Evolutionary conservation across 2,888 invertebrate genomes (phyloP), one percentile per base, ranked within the genome.

Genomic region (Formica aserva): DNA sequence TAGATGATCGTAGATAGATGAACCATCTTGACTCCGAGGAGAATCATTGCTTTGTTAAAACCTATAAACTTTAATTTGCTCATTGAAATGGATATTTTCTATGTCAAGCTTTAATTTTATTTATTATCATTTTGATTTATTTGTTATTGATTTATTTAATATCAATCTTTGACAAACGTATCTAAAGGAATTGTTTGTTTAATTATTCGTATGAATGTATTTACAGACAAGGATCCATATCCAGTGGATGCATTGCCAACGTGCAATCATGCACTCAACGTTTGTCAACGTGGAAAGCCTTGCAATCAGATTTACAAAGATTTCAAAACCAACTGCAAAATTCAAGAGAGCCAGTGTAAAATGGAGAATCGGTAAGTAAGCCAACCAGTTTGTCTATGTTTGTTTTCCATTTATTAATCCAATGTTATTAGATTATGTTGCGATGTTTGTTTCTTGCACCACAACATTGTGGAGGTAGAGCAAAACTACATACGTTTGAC

Each of bases 301-400:
- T 98, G 98, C 95, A 96, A 97, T 90, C 97, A 97, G 92, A 96
- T 98, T 85, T 98, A 97, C 95, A 97, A 98, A 92, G 97, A 98
- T 92, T 98, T 98, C 96, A 98, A 98, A 96, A 96, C 96, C 89
- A 97, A 97, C 94, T 98, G 98, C 96, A 98, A 98, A 95, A 97
- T 97, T 88, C 96, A 97, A 88, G 98, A 98, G 92, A 97, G 97
- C 94, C 97, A 97, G 95, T 98, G 98, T 95, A 97, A 97, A 92
- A 98, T 98, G 98, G 98, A 98, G 91, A 97, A 97, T 96, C 97
- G 98, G 98, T 98, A 95, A 96, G 96, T 93, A 74, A 86, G 60
- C n/a, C 15, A 55, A 63, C 6, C 18, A 32, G 22, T 26, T 62
- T 41, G 22, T 18, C 26, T 69, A 41, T 29, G 18, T 78, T 83